Evolutionary conservation across 2,113 vertebrate genomes (phyloP).

Genomic region (Anas platyrhynchos): DNA sequence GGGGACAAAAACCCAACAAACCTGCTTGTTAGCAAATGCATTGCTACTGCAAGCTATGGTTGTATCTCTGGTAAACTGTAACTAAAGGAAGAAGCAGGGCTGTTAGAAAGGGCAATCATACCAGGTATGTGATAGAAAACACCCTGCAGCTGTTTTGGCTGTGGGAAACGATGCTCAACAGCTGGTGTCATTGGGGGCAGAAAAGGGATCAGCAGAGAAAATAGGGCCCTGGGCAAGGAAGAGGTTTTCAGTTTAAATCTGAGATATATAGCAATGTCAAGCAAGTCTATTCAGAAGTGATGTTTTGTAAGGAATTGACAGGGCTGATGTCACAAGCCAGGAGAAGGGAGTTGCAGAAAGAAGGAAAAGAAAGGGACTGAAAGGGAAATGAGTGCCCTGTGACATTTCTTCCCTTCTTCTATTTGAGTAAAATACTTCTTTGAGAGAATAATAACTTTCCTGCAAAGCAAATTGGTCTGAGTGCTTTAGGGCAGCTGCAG

Average conservation of each 20-base stretch:
- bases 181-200: not conserved
- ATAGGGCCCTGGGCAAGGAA: not conserved
- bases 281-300: not conserved
- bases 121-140: not conserved
- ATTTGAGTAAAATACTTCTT: conserved; percentile 2
- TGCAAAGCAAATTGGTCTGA: not conserved
- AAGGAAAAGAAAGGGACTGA: not conserved
- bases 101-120: not conserved
- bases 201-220: not conserved
- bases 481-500: not conserved
- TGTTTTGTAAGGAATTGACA: not conserved
- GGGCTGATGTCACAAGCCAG: not conserved
- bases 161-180: not conserved
- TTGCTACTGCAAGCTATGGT: rapidly evolving
- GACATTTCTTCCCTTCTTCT: not conserved
- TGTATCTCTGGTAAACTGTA: not conserved
- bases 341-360: not conserved
- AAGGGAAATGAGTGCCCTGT: not conserved
- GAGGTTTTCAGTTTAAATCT: not conserved
- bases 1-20: not conserved
- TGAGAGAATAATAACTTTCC: conserved; percentile 3
- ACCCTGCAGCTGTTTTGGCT: not conserved
- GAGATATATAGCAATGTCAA: not conserved
- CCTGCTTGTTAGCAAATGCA: not conserved
- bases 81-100: not conserved